These are phyloP conservation scores for mouse (Mus musculus) DNA, from an alignment of 2,113 vertebrate species.

Conservation along the genomic window GRCm39 chr14:52507001-52507500, in stretches of 20 bases:
- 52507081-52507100: constrained; percentile 8
- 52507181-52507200: not conserved
- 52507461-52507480: too few species aligned
- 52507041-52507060: constrained; percentile 9
- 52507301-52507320: not conserved
- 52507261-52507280: not conserved
- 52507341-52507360: too few species aligned
- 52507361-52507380: too few species aligned
- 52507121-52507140: not conserved
- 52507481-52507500: too few species aligned
- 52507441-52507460: too few species aligned
- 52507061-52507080: not conserved
- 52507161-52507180: not conserved
- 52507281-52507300: not conserved
- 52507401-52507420: too few species aligned
- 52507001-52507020: constrained; percentile 18
- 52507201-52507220: not conserved
- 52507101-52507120: not conserved
- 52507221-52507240: not conserved
- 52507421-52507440: too few species aligned
- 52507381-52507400: too few species aligned
- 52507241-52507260: not conserved
- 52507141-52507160: constrained; percentile 4
- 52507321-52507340: too few species aligned
- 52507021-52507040: not conserved